Base-by-base conservation (phyloP, 2,888 invertebrate genomes). In the Chymomyza caudatula region DNA sequence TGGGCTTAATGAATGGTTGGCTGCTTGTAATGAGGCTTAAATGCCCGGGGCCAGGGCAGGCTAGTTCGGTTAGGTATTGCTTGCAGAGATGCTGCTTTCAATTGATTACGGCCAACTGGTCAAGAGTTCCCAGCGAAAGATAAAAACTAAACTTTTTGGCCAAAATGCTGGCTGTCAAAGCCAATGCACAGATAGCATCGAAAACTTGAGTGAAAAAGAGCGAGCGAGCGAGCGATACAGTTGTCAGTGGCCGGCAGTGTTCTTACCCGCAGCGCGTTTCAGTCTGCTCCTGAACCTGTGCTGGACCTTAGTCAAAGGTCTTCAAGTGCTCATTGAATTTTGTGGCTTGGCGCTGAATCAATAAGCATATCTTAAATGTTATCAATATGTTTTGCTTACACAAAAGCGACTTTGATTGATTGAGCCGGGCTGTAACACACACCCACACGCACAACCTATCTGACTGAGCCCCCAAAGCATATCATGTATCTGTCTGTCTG, bases 401-500 rank as follows among this genome's bases (percentile, higher is more conserved):
- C 66, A 73, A 71, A 73, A 65, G 20, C 64, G 74, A 80, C 76
- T 70, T 77, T 84, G 81, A 79, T 80, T 80, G 78, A 84, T 81
- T 79, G 68, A 73, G 68, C 68, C 60, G 63, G 54, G 49, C 55
- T 59, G 47, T 55, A 11, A 53, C 53, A 57, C 55, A 60, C 65
- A 57, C 52, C 59, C 57, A 56, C n/a, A 17, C 43, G 20, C 8
- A 60, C 44, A 53, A 4, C 49, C 23, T 29, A 29, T 54, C 59
- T 58, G 20, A 11, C 4, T 5, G 13, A 17, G 19, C 42, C 49
- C 59, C 52, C 23, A 37, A 42, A 51, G 17, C 49, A 42, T 37
- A 71, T 42, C 57, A 55, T 37, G 47, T 55, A 22, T 23, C 44
- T 25, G 59, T 17, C 19, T 15, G 17, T 47, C 3, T 37, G 47